These are phyloP conservation scores for Drosophila athabasca DNA, from an alignment of 1,140 invertebrate species.

Conservation along the genomic window DNA sequence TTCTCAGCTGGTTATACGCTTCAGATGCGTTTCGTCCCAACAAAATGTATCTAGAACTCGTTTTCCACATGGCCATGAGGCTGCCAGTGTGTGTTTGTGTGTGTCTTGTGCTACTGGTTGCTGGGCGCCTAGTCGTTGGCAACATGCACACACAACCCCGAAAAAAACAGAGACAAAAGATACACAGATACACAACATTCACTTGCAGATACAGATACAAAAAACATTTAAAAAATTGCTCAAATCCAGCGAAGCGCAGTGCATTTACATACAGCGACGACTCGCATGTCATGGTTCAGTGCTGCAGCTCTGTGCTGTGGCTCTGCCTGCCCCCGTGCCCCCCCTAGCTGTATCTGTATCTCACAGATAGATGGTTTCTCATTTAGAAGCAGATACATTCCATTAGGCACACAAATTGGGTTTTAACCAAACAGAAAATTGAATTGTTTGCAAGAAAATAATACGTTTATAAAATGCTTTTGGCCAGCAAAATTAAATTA, in stretches of 20 bases:
- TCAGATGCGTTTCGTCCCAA: slow-evolving; percentile 56
- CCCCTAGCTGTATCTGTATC: slow-evolving; percentile 15
- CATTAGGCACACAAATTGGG: slow-evolving; percentile 59
- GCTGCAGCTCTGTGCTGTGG: slow-evolving; percentile 43
- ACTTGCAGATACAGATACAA: slow-evolving; percentile 65
- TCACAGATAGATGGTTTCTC: slow-evolving; percentile 4
- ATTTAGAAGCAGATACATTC: slow-evolving; percentile 13
- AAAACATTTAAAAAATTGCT: slow-evolving; percentile 61
- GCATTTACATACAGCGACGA: slow-evolving; percentile 16
- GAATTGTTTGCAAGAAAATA: slow-evolving; percentile 34
- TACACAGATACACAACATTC: slow-evolving; percentile 53
- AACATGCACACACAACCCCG: slow-evolving; percentile 71
- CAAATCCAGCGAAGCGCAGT: slow-evolving; percentile 67
- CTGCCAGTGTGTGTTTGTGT: background rate
- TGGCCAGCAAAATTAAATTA: slow-evolving; percentile 58
- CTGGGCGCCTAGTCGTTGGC: slow-evolving; percentile 75
- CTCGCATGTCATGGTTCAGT: slow-evolving; percentile 62
- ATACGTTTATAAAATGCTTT: slow-evolving; percentile 10
- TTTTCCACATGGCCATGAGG: slow-evolving; percentile 29
- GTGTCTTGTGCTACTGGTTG: slow-evolving; percentile 12
- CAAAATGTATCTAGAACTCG: slow-evolving; percentile 71
- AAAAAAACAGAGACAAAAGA: slow-evolving; percentile 5
- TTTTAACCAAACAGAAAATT: slow-evolving; percentile 55
- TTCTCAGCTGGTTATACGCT: slow-evolving; percentile 65
- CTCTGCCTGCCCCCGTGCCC: too few relatives aligned